Base-by-base conservation (phyloP, 2,797 vertebrate species). In the Tolypeutes matacus region DNA sequence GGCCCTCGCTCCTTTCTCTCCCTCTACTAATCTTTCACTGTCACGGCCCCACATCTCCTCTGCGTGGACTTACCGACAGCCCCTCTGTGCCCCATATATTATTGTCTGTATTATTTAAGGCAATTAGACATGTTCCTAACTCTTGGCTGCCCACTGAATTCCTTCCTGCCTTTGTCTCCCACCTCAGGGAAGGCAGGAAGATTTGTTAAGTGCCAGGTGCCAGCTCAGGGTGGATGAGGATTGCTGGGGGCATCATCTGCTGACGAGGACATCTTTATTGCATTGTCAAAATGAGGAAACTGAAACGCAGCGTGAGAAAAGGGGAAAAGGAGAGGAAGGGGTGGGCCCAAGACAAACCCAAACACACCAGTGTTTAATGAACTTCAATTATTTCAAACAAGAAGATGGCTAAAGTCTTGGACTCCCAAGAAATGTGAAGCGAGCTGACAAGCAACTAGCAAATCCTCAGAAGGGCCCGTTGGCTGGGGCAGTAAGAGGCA, bases 221-320 rank as follows among this genome's bases (percentile, higher is more conserved):
- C 75, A 23, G 23, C 13, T 2, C 65, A 56, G 49, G 64, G 13
- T 6, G 14, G 46, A 17, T 23, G n/a, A 34, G 75, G 34, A 60
- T 27, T 8, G 0, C 39, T 75, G 20, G 18, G 36, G 21, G 34
- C 23, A 12, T 23, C 49, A n/a, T 82, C n/a, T 92, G 53, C 34
- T 80, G 36, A 89, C 90, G 49, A 34, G 18, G 13, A 2, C 46
- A 10, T 82, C 31, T 94, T 58, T 62, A 51, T 36, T 65, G 29
- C 46, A 69, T 91, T 86, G 70, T 77, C 39, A n/a, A 76, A 69
- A 51, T 80, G 62, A 93, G 69, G 31, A 85, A 92, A 90, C 53
- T 20, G 49, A 49, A 53, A 31, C 53, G 56, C 20, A 65, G 9
- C 39, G 8, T 1, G 17, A 9, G 58, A 42, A 70, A 93, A 36